phyloP scores from a whole-genome alignment of 2,113 vertebrate species.

The Takifugu flavidus region DNA sequence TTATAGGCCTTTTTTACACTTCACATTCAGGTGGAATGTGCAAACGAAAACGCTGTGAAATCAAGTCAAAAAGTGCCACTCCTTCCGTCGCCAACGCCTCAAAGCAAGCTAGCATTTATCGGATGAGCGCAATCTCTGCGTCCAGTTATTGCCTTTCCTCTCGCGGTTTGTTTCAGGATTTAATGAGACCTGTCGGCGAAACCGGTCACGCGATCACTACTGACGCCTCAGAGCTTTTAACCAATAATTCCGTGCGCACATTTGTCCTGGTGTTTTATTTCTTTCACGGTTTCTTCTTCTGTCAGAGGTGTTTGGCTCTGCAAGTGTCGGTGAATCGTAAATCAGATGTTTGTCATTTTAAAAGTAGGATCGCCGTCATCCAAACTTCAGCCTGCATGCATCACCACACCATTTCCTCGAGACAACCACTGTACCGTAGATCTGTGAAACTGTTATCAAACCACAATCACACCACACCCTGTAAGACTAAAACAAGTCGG shows the following conservation, averaged over 20 bases:
- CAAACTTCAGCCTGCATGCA: conserved; percentile 52
- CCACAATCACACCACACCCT: conserved; percentile 29
- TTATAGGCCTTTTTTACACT: conserved; percentile 56
- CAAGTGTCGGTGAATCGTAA: conserved; percentile 32
- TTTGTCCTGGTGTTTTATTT: conserved; percentile 7
- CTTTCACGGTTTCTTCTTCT: conserved; percentile 9
- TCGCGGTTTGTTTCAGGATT: conserved; percentile 5
- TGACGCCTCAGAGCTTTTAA: conserved; percentile 12
- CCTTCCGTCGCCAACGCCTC: conserved; percentile 52
- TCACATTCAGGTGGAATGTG: conserved; percentile 59
- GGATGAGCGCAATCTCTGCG: conserved; percentile 20
- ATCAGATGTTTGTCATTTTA: conserved; percentile 28
- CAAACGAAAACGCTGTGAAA: conserved; percentile 63
- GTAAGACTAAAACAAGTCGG: conserved; percentile 22
- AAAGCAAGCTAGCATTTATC: conserved; percentile 47
- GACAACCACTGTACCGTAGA: conserved; percentile 38
- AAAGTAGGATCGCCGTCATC: conserved; percentile 39
- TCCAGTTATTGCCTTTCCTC: conserved; percentile 8
- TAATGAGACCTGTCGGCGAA: not conserved
- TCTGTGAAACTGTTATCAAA: conserved; percentile 21
- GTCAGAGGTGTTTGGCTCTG: conserved; percentile 33
- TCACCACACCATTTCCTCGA: conserved; percentile 33
- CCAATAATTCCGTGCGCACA: not conserved
- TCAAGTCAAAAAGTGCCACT: conserved; percentile 64
- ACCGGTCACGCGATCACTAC: not conserved